Base-by-base conservation (phyloP, 2,888 invertebrate species). In the Cantharis nigra region DNA sequence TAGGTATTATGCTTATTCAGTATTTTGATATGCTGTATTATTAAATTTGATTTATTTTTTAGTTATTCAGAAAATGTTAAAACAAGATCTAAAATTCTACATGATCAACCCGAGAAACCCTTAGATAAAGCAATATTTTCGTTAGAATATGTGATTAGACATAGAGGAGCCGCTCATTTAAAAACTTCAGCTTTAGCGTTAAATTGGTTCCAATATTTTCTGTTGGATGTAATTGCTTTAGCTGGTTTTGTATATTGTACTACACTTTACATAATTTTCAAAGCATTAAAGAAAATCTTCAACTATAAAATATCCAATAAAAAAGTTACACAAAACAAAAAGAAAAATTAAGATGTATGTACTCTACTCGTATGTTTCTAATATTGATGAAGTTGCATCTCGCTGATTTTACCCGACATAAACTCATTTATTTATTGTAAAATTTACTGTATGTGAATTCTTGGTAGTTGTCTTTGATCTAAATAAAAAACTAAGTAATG, bases 121-220 rank as follows among this genome's bases (percentile, higher is more conserved):
- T 74, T 85, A 72, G 84, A 86, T 65, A 78, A 78, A 9, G 85
- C 85, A 16, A 80, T 83, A 33, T 86, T 83, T 76, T 87, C 86
- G 87, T 81, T 84, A 0, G 84, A 86, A 74, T 85, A 85, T 75
- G 84, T 86, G 3, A 80, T 85, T 10, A 80, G 84, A 26, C 82
- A 85, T 77, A 82, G 82, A 63, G 86, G 86, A 9, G 85, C 86
- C 1, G 76, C 79, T n/a, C 85, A 87, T 69, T 69, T 69, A 10
- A 69, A 14, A 30, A 28, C n/a, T 0, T 13, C 14, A 13, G 69
- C 69, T n/a, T 14, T 69, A 28, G 9, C 20, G 1, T 13, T 69
- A 10, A 28, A 28, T 28, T 69, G 26, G 23, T 23, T 13, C 28
- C 69, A 69, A 3, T 65, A 65, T 14, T 65, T 65, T 9, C 11